Conservation (phyloP, 2,797 vertebrate genomes). For the Trachurus trachurus region DNA sequence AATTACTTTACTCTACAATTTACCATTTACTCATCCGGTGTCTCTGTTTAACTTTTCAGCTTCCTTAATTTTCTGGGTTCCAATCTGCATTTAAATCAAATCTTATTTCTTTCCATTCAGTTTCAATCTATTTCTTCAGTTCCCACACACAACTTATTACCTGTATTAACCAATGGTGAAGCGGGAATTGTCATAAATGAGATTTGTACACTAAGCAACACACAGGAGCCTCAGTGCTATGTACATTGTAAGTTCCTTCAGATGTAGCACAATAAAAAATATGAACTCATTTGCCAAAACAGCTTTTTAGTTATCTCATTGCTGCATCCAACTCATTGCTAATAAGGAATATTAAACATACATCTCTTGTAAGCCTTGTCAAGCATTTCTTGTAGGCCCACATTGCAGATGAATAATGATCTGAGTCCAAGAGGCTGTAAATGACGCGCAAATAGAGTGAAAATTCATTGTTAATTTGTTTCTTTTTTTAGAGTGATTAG, state of each 20-base stretch:
- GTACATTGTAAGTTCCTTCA: background rate
- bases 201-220: slow-evolving; percentile 2
- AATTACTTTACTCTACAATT: slow-evolving; percentile 26
- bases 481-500: background rate
- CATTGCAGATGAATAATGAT: background rate
- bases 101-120: background rate
- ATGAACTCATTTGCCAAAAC: background rate
- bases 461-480: background rate
- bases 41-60: slow-evolving; percentile 2
- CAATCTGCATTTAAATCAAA: slow-evolving; percentile 14
- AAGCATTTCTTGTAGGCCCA: background rate
- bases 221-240: too few species aligned
- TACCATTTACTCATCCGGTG: background rate
- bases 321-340: slow-evolving; percentile 16
- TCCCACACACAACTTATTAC: background rate
- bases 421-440: background rate
- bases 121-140: slow-evolving; percentile 14
- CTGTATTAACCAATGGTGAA: background rate
- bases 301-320: slow-evolving; percentile 20
- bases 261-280: slow-evolving; percentile 3
- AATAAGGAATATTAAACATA: background rate
- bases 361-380: background rate
- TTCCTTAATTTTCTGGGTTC: background rate
- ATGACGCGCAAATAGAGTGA: background rate
- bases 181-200: background rate